Evolutionary conservation across 1,140 invertebrate species (phyloP).

Genomic region (Aphelenchoides besseyi): DNA sequence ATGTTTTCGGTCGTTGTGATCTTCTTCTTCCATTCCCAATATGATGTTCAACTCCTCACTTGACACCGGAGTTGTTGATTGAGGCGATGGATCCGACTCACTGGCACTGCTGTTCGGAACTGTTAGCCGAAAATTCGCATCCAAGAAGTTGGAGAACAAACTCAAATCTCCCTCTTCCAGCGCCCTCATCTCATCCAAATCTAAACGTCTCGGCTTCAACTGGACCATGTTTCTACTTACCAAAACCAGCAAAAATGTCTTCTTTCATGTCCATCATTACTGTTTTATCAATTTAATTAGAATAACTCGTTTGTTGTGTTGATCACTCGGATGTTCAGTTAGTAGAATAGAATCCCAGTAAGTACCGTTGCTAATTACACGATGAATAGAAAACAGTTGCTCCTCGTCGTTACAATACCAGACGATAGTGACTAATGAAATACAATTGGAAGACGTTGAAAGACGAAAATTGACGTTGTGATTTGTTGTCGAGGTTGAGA

Average conservation of each 20-base stretch:
- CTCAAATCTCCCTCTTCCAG: constrained; percentile 25
- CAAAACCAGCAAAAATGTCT: constrained; percentile 18
- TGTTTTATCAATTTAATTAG: background rate
- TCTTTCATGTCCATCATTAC: constrained; percentile 20
- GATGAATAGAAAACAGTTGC: background rate
- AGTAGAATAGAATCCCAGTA: background rate
- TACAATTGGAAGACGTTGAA: background rate
- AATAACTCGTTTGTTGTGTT: background rate
- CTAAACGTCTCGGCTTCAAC: background rate
- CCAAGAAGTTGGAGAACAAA: constrained; percentile 19
- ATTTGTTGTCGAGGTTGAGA: background rate
- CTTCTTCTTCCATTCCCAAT: constrained; percentile 5
- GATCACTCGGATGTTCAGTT: background rate
- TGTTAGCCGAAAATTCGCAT: constrained; percentile 11
- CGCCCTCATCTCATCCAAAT: constrained; percentile 26
- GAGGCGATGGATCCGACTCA: constrained; percentile 6
- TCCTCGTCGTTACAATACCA: background rate
- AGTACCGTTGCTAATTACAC: background rate
- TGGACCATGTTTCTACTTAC: background rate
- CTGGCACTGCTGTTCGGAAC: background rate
- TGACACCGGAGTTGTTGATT: background rate
- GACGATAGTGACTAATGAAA: background rate
- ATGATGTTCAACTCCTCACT: background rate
- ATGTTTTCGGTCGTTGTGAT: constrained; percentile 8
- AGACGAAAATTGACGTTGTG: background rate